Conservation (phyloP, 1,140 invertebrate genomes). For the Scaptomyza pallida region DNA sequence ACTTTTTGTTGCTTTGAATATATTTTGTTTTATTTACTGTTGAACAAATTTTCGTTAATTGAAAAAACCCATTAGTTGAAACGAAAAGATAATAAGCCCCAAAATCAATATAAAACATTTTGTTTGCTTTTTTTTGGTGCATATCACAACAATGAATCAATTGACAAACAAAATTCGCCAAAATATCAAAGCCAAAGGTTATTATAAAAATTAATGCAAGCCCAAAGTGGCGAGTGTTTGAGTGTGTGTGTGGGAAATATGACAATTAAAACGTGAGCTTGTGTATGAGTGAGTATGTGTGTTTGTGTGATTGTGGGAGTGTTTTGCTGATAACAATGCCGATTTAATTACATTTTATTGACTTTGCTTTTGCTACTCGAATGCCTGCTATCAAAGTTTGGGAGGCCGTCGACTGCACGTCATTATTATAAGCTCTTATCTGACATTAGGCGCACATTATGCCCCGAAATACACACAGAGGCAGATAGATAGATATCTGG, state of each 20-base stretch:
- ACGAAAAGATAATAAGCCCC: not conserved
- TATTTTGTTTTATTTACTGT: not conserved
- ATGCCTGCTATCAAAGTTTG: conserved; percentile 25
- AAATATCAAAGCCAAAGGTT: conserved; percentile 25
- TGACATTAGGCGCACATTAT: conserved; percentile 70
- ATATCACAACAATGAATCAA: conserved; percentile 15
- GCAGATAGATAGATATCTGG: conserved; percentile 7
- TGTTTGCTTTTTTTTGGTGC: too few species aligned
- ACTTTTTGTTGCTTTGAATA: conserved; percentile 5
- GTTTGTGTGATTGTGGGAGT: conserved; percentile 11
- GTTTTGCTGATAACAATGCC: conserved; percentile 69
- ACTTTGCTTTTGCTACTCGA: conserved; percentile 40
- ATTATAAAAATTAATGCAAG: conserved; percentile 50
- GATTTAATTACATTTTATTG: conserved; percentile 82
- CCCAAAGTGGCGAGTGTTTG: conserved; percentile 25
- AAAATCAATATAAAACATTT: not conserved
- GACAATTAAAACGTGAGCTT: conserved; percentile 3
- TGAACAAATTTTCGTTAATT: not conserved
- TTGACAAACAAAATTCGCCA: conserved; percentile 18
- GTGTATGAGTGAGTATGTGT: too few species aligned
- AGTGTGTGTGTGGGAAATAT: conserved; percentile 1
- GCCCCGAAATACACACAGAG: conserved; percentile 36
- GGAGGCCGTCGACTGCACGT: conserved; percentile 38
- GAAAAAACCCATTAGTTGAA: not conserved
- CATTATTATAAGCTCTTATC: conserved; percentile 74